Conservation (phyloP, 2,888 invertebrate genomes). For the Mimachlamys varia region DNA sequence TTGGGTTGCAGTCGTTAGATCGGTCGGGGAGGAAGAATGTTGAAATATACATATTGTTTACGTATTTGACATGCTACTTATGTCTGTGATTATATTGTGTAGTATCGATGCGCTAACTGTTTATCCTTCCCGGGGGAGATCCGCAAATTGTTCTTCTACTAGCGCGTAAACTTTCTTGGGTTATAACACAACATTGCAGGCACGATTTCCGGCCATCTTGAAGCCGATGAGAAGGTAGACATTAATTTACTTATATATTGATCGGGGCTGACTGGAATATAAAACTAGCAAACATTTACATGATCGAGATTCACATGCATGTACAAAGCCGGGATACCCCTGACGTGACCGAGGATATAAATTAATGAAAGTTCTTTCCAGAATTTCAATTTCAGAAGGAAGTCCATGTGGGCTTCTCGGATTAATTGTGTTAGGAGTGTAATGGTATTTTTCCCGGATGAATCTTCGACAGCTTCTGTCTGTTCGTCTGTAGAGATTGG, state of each 20-base stretch:
- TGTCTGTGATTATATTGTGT: neutral
- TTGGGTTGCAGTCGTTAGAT: neutral
- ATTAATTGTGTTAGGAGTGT: neutral
- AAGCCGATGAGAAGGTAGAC: conserved; percentile 18
- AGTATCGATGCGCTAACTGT: neutral
- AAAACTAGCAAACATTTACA: neutral
- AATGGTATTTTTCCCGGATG: neutral
- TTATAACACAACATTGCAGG: neutral
- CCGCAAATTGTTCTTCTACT: neutral
- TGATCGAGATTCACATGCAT: conserved; percentile 15
- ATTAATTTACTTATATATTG: conserved; percentile 28
- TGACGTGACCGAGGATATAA: conserved; percentile 17
- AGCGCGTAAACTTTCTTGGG: neutral
- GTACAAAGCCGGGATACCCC: neutral
- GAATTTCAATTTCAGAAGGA: conserved; percentile 16
- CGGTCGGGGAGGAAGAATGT: neutral
- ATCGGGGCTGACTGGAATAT: neutral
- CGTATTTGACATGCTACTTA: neutral
- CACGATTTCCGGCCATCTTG: conserved; percentile 34
- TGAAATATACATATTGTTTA: conserved; percentile 20
- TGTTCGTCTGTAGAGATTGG: neutral
- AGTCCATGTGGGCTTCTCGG: neutral
- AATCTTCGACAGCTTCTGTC: neutral
- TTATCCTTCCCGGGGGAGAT: neutral
- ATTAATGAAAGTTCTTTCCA: conserved; percentile 2